phyloP scores from a whole-genome alignment of 2,113 vertebrate species.

The Anarhynchus alexandrinus region DNA sequence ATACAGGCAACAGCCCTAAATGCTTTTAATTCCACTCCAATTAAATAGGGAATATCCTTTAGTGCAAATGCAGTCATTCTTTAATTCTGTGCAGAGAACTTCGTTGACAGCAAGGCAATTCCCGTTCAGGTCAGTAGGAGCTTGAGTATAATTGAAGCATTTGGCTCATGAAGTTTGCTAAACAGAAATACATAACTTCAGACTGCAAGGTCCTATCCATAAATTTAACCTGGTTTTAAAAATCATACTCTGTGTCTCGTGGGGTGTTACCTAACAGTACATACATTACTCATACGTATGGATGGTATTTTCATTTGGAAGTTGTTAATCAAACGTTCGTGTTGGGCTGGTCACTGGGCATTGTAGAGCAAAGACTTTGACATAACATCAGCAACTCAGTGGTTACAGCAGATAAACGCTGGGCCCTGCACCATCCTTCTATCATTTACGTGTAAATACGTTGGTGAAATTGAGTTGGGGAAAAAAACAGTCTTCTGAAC shows the following conservation, averaged over 20 bases:
- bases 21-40: background rate
- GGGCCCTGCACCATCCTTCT: background rate
- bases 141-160: background rate
- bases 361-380: background rate
- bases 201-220: background rate
- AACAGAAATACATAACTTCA: background rate
- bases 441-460: background rate
- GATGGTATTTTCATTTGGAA: background rate
- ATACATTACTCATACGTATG: fast-evolving
- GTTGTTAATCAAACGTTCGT: background rate
- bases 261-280: background rate
- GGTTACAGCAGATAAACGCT: background rate
- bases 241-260: background rate
- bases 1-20: background rate
- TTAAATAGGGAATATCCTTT: background rate
- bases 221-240: background rate
- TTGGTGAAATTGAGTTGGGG: background rate
- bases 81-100: background rate
- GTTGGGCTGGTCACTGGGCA: background rate
- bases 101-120: background rate
- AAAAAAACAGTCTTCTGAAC: background rate
- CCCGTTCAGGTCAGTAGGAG: background rate
- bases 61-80: background rate
- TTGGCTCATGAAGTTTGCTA: background rate
- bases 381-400: background rate